Base-by-base conservation (phyloP, 2,888 invertebrate species). In the Erynnis tages region DNA sequence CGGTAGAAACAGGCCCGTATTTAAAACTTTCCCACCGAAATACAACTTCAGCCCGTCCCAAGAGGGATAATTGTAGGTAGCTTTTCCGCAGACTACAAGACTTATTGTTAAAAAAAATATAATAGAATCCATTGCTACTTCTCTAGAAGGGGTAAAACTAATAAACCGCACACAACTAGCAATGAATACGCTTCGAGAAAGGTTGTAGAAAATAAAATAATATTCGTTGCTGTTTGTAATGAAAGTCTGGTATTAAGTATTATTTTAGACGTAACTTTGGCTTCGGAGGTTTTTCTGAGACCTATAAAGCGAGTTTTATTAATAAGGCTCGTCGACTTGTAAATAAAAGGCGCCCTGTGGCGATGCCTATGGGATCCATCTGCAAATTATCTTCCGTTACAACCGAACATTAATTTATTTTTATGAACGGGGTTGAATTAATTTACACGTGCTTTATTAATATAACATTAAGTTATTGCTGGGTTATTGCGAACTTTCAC, bases 241-340 rank as follows among this genome's bases (percentile, higher is more conserved):
- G 17, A 11, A 35, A 25, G 35, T 35, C 16, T 11, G 25, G 6
- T 13, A 10, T 4, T 1, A 21, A 38, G 10, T 23, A 38, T 45
- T 34, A 35, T 35, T 46, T 34, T 25, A 35, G 19, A 27, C 16
- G 5, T 3, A 23, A 17, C 23, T 29, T 47, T 35, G 17, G 11
- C 35, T 35, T 27, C 4, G 6, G 21, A 16, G 30, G 19, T 32
- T 49, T 40, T 41, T 48, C 13, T 32, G 40, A 48, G 25, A 40
- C 48, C 17, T 25, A 32, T 17, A 49, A 48, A 38, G 25, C 13
- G 17, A 27, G 30, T 49, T 49, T 32, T 40, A 48, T 47, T 48
- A 48, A 49, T 49, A 49, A 40, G 40, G 21, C 32, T 34, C 16
- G 32, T 16, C 14, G 14, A 30, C 23, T 49, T 25, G 13, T 49